Conservation (phyloP, 2,888 invertebrate species). For the Chrysomela aeneicollis region DNA sequence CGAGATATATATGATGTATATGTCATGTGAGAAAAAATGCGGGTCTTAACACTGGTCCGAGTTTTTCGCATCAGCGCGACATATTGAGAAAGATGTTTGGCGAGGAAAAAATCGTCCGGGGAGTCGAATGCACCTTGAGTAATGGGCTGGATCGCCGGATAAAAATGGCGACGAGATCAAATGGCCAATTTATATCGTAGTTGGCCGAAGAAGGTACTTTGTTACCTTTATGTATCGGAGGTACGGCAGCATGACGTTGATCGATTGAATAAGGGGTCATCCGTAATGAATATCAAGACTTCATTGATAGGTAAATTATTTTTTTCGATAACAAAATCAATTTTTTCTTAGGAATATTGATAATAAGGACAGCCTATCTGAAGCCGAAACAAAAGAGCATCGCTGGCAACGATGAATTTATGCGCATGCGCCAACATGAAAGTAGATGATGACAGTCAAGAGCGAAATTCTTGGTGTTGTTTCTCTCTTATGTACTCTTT, state of each 20-base stretch:
- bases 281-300: background rate
- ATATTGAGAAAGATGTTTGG: slow-evolving; percentile 38
- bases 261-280: background rate
- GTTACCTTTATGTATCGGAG: slow-evolving; percentile 53
- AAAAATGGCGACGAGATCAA: slow-evolving; percentile 54
- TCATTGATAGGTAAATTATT: too few species aligned
- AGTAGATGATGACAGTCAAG: too few species aligned
- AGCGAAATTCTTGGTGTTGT: too few species aligned
- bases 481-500: too few species aligned
- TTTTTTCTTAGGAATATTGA: too few species aligned
- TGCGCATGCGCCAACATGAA: too few species aligned
- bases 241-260: slow-evolving; percentile 5
- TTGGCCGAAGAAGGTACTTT: slow-evolving; percentile 47
- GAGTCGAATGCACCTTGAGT: slow-evolving; percentile 47
- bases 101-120: slow-evolving; percentile 33
- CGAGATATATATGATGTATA: slow-evolving; percentile 5
- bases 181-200: slow-evolving; percentile 53
- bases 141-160: slow-evolving; percentile 49
- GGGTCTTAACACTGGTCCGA: slow-evolving; percentile 28
- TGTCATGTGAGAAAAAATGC: slow-evolving; percentile 18
- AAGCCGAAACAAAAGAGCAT: too few species aligned
- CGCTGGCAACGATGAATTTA: too few species aligned
- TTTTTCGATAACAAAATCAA: too few species aligned
- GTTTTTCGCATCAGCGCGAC: slow-evolving; percentile 32
- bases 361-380: too few species aligned